Conservation (phyloP, 2,113 vertebrate genomes). For the Meriones unguiculatus region DNA sequence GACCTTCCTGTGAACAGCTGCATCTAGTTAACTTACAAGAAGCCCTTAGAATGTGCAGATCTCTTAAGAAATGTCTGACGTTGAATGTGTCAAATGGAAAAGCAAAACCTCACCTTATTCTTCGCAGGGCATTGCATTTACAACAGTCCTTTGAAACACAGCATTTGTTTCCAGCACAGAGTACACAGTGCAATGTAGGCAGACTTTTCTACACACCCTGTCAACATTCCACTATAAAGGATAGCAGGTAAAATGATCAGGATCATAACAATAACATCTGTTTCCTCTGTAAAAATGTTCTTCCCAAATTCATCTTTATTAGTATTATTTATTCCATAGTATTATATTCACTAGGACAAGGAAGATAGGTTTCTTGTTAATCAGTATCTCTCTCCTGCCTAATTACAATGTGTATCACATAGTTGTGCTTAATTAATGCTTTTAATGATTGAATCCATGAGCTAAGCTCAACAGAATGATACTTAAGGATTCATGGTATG, state of each 20-base stretch:
- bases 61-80: slow-evolving; percentile 55
- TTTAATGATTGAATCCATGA: neutral
- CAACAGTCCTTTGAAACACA: neutral
- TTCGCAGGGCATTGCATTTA: neutral
- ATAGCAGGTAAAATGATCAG: neutral
- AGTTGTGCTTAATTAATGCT: neutral
- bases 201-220: neutral
- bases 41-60: neutral
- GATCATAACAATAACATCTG: neutral
- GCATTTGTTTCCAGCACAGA: neutral
- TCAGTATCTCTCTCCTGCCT: neutral
- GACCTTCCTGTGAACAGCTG: neutral
- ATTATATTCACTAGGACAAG: neutral
- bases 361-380: neutral
- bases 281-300: neutral
- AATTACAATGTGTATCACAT: neutral
- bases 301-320: neutral
- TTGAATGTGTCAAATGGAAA: slow-evolving; percentile 6
- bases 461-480: slow-evolving; percentile 31
- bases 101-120: slow-evolving; percentile 4
- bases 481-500: neutral
- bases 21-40: slow-evolving; percentile 42
- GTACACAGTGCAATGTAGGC: neutral
- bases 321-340: neutral
- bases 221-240: neutral